phyloP scores from a whole-genome alignment of 2,888 invertebrate genomes.

The Xylota sylvarum region DNA sequence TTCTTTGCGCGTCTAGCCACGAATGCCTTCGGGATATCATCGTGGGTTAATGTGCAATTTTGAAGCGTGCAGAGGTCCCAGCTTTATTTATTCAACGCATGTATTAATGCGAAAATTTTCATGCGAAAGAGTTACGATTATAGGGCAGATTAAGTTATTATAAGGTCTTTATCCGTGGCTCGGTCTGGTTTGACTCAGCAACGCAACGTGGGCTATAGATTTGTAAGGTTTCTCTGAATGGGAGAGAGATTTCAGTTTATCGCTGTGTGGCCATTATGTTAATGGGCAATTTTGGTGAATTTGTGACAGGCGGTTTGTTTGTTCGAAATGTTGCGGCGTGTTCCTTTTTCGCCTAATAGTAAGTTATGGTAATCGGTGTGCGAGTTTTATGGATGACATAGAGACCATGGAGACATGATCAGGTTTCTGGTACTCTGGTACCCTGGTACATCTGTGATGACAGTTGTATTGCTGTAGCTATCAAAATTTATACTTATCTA shows the following conservation, averaged over 20 bases:
- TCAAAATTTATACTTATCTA: neutral
- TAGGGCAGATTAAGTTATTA: conserved; percentile 77
- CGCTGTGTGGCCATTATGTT: conserved; percentile 67
- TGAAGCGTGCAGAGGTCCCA: conserved; percentile 57
- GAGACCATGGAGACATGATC: neutral
- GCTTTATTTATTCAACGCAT: conserved; percentile 74
- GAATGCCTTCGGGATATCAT: conserved; percentile 25
- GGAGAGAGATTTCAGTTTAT: conserved; percentile 51
- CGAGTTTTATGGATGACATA: conserved; percentile 31
- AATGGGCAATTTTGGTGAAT: conserved; percentile 58
- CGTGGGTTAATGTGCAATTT: conserved; percentile 61
- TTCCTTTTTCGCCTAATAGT: conserved; percentile 36
- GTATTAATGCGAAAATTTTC: conserved; percentile 72
- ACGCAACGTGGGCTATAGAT: conserved; percentile 42
- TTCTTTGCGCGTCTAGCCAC: conserved; percentile 37
- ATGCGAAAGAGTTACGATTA: conserved; percentile 74
- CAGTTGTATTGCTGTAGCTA: neutral
- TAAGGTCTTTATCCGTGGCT: conserved; percentile 50
- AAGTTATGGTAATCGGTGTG: conserved; percentile 50
- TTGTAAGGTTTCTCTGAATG: conserved; percentile 49
- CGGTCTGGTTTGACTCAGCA: conserved; percentile 17
- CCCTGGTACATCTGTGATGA: neutral
- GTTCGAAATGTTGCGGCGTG: conserved; percentile 33
- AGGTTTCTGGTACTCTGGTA: neutral
- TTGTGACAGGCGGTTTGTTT: conserved; percentile 41